A percentile compares a stretch with the other conserved stretches of the same genome.
phyloP scores from a whole-genome alignment of 2,797 vertebrate genomes.

The Botia kubotai region DNA sequence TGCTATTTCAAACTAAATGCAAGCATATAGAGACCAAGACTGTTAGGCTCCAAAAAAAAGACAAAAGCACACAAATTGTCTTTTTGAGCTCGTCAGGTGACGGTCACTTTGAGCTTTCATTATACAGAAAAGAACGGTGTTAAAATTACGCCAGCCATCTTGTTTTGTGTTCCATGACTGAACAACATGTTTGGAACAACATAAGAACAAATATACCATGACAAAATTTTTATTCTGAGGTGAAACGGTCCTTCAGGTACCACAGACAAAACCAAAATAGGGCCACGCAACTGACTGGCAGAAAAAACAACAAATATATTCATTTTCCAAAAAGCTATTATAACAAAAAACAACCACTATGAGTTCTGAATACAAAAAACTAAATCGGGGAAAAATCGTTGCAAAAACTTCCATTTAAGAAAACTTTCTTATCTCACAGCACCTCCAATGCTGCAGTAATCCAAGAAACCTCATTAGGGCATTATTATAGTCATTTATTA shows the following conservation, averaged over 20 bases:
- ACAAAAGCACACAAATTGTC: background rate
- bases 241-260: background rate
- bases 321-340: background rate
- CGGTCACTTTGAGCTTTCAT: background rate
- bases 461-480: conserved; percentile 39
- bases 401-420: conserved; percentile 12
- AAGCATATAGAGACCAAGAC: background rate
- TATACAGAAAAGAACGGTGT: background rate
- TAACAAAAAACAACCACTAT: background rate
- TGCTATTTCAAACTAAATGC: background rate
- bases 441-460: conserved; percentile 40
- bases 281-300: background rate
- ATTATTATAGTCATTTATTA: conserved; percentile 28
- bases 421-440: conserved; percentile 28
- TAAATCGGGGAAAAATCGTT: background rate
- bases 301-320: background rate
- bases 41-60: background rate
- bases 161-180: background rate
- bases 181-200: background rate
- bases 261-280: background rate
- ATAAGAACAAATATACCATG: no score
- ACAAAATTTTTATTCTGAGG: no score
- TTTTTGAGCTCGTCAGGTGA: background rate
- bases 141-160: background rate
- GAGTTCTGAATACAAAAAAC: background rate